phyloP scores from a whole-genome alignment of 64 coral and sea anemone species.

The Dendronephthya gigantea region DNA sequence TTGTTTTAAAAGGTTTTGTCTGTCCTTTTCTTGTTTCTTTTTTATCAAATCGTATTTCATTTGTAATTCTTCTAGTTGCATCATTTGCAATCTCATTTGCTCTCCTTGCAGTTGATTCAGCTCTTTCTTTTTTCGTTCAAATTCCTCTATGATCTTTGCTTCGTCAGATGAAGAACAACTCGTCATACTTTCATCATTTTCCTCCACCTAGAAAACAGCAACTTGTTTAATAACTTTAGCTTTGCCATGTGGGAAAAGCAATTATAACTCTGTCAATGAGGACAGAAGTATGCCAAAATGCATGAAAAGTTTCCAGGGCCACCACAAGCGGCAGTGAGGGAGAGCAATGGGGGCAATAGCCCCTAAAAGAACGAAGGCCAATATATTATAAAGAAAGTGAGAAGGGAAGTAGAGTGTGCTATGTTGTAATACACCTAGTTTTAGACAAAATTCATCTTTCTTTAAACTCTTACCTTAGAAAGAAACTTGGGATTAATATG shows the following conservation, averaged over 20 bases:
- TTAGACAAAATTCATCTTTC: no score
- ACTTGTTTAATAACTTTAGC: no score
- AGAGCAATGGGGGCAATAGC: no score
- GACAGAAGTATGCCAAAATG: no score
- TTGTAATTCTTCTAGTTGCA: conserved; percentile 75
- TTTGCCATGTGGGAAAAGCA: no score
- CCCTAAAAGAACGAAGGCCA: no score
- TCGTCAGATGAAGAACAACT: conserved; percentile 14
- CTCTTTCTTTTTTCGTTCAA: conserved; percentile 52
- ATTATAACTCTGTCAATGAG: no score
- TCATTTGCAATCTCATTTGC: conserved; percentile 67
- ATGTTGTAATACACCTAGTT: no score
- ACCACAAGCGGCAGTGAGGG: no score
- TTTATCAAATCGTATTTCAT: conserved; percentile 75
- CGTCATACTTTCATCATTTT: not conserved
- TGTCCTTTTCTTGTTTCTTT: conserved; percentile 91
- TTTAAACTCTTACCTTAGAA: conserved; percentile 54
- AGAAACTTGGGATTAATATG: conserved; percentile 95
- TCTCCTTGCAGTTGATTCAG: conserved; percentile 71
- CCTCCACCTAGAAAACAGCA: not conserved
- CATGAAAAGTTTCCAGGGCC: no score
- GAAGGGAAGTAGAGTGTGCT: no score
- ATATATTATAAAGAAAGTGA: not conserved
- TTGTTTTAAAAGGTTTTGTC: conserved; percentile 46
- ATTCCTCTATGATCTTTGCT: conserved; percentile 50